phyloP scores from a whole-genome alignment of 1,140 invertebrate genomes.

The Drosophila erecta region DNA sequence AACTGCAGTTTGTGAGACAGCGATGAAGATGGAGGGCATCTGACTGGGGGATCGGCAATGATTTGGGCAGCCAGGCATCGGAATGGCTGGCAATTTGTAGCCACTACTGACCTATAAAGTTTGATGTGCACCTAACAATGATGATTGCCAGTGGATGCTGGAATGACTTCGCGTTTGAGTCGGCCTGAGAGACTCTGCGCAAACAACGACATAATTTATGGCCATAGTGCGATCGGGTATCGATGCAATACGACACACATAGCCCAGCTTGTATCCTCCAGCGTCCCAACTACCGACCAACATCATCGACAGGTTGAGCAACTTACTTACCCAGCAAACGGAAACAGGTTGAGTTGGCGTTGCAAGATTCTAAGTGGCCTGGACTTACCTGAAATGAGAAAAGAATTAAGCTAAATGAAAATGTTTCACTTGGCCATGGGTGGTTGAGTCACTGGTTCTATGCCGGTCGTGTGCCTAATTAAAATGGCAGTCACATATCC shows the following conservation, averaged over 20 bases:
- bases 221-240: conserved; percentile 51
- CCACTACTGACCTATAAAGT: conserved; percentile 84
- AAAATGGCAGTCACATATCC: conserved; percentile 62
- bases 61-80: conserved; percentile 35
- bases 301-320: conserved; percentile 76
- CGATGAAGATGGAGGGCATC: conserved; percentile 48
- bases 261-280: conserved; percentile 18
- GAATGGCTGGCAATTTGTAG: conserved; percentile 77
- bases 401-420: conserved; percentile 54
- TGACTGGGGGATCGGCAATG: conserved; percentile 36
- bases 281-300: conserved; percentile 23
- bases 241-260: conserved; percentile 64
- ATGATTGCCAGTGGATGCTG: conserved; percentile 46
- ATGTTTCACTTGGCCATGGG: conserved; percentile 59
- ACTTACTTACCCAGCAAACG: conserved; percentile 45
- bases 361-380: conserved; percentile 31
- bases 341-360: conserved; percentile 54
- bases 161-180: conserved; percentile 34
- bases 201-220: conserved; percentile 74
- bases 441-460: conserved; percentile 39
- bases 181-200: conserved; percentile 12
- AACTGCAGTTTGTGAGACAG: conserved; percentile 25
- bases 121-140: conserved; percentile 77
- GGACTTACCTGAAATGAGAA: conserved; percentile 65
- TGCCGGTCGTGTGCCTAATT: conserved; percentile 55